Evolutionary conservation across 2,113 vertebrate species (phyloP).

Genomic region (Podocnemis expansa): DNA sequence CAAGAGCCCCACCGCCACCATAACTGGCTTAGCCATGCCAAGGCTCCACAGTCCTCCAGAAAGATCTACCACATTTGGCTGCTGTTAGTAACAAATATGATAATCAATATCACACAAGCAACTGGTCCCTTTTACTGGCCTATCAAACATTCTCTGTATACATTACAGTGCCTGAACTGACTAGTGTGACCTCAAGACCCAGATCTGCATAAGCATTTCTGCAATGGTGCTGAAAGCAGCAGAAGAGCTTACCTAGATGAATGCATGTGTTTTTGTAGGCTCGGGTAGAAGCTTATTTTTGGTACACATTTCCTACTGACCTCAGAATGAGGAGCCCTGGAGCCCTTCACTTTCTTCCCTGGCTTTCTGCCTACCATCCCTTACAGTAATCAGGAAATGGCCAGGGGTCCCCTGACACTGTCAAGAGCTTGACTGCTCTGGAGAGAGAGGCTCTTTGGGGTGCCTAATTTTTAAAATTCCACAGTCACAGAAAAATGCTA

Average conservation of each 20-base stretch:
- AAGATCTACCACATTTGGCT: no score
- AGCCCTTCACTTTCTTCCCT: constrained; percentile 3
- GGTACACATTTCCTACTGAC: constrained; percentile 17
- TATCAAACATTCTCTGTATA: no score
- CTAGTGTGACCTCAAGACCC: not conserved
- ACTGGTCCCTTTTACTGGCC: no score
- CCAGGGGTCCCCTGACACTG: not conserved
- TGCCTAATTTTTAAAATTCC: not conserved
- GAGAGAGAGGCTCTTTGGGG: not conserved
- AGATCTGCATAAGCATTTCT: not conserved
- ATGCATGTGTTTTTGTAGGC: not conserved
- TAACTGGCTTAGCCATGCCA: no score
- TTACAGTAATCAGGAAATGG: not conserved
- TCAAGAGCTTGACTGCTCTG: constrained; percentile 31
- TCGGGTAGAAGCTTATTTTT: not conserved
- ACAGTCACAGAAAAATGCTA: not conserved
- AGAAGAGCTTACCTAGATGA: constrained; percentile 8
- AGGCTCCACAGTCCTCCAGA: no score
- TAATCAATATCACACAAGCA: no score
- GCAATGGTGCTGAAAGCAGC: not conserved
- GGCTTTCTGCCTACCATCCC: constrained; percentile 22
- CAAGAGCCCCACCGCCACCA: no score
- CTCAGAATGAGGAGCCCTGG: not conserved
- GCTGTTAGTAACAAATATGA: no score
- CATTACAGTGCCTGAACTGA: not conserved